Percentiles rank a stretch among this genome's conserved stretches.
phyloP scores from a whole-genome alignment of 2,113 vertebrate genomes.

The Xiphophorus maculatus region DNA sequence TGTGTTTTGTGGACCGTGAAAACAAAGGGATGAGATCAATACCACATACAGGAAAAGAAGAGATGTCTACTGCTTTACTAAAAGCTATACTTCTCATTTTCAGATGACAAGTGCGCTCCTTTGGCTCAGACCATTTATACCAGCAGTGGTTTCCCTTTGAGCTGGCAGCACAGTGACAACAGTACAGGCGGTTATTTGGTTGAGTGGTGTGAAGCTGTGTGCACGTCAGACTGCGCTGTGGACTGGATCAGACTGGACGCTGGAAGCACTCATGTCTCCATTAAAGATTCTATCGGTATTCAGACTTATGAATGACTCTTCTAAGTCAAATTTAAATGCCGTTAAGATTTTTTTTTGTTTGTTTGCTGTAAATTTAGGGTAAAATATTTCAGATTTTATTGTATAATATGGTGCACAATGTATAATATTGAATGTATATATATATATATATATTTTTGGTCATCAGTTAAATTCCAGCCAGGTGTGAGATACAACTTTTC shows the following conservation, averaged over 20 bases:
- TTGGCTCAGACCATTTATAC: conserved; percentile 32
- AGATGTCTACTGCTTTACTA: not conserved
- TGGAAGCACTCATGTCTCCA: conserved; percentile 56
- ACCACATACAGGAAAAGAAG: not conserved
- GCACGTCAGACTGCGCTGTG: conserved; percentile 58
- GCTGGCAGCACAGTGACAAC: conserved; percentile 63
- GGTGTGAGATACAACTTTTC: conserved; percentile 78
- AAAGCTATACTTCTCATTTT: not conserved
- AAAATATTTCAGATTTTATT: not conserved
- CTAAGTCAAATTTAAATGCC: not conserved
- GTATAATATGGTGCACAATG: not conserved
- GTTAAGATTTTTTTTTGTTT: not conserved
- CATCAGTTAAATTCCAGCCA: conserved; percentile 64
- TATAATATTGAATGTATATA: not conserved
- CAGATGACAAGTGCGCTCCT: conserved; percentile 51
- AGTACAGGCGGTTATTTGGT: conserved; percentile 70
- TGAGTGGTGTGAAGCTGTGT: conserved; percentile 70
- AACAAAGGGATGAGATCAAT: not conserved
- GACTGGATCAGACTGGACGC: conserved; percentile 71
- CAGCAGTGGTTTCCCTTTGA: conserved; percentile 58
- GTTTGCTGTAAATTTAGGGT: not conserved
- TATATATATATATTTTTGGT: conserved; percentile 19
- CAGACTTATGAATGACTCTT: conserved; percentile 7
- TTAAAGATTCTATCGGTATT: conserved; percentile 61
- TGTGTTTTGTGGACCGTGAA: not conserved